Percentiles rank a stretch among this genome's conserved stretches.
Conservation (phyloP, 2,797 vertebrate genomes). For the Spatula clypeata region DNA sequence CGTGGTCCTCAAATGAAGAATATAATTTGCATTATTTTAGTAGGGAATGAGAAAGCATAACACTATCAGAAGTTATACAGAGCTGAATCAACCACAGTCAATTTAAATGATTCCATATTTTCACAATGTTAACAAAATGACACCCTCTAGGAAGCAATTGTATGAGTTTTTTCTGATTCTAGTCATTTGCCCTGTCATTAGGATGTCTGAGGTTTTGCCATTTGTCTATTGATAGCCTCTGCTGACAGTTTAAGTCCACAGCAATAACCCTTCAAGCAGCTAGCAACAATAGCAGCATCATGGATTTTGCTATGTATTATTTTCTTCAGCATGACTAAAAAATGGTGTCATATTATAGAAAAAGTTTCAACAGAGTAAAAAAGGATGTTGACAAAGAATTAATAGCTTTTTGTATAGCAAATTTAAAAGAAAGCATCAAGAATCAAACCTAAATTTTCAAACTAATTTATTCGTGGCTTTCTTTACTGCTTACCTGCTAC, state of each 20-base stretch:
- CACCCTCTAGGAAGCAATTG: not conserved
- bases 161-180: not conserved
- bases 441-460: not conserved
- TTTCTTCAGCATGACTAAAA: not conserved
- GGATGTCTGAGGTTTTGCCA: not conserved
- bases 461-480: not conserved
- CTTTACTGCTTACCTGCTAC: not conserved
- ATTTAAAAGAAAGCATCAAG: not conserved
- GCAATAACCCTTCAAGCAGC: not conserved
- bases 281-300: not conserved
- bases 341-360: not conserved
- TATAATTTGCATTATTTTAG: not conserved
- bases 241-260: not conserved
- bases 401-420: not conserved
- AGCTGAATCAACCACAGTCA: not conserved
- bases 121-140: not conserved
- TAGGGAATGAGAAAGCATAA: not conserved
- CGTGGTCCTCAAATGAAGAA: not conserved
- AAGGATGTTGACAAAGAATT: not conserved
- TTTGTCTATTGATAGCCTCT: slow-evolving; percentile 17
- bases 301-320: not conserved
- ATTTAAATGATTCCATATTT: not conserved
- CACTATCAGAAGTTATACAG: not conserved
- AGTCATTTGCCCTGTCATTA: not conserved
- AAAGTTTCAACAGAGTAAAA: not conserved